Evolutionary conservation across 2,888 invertebrate genomes (phyloP).

Genomic region (Acrocyrtus sp.): DNA sequence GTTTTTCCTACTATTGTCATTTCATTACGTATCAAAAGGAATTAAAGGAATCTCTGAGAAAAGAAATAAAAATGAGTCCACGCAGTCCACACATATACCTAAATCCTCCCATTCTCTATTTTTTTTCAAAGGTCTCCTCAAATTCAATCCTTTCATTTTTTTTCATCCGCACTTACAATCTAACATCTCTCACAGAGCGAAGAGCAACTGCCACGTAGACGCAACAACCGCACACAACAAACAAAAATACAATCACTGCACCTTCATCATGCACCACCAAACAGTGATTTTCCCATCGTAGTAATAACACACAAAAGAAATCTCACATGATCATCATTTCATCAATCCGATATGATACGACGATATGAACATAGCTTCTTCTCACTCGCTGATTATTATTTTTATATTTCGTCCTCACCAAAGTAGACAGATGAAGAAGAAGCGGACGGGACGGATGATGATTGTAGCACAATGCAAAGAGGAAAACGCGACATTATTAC

Average conservation of each 20-base stretch:
- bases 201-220: neutral
- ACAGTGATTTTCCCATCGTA: slow-evolving; percentile 31
- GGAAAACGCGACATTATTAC: slow-evolving; percentile 28
- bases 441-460: neutral
- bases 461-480: slow-evolving; percentile 1
- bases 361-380: neutral
- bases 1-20: neutral
- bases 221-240: slow-evolving; percentile 5
- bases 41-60: neutral
- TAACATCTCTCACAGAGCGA: neutral
- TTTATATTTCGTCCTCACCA: no score
- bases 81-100: no score
- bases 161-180: slow-evolving; percentile 39
- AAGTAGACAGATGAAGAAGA: neutral
- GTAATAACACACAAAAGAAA: slow-evolving; percentile 34
- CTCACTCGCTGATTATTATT: no score
- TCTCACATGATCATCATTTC: slow-evolving; percentile 44
- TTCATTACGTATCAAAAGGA: neutral
- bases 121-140: neutral
- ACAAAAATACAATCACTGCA: neutral
- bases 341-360: slow-evolving; percentile 35
- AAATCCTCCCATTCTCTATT: neutral
- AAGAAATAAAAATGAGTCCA: no score
- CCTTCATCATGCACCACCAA: neutral
- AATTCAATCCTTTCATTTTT: slow-evolving; percentile 36